Conservation (phyloP, 2,888 invertebrate species). For the Smittia sp. region DNA sequence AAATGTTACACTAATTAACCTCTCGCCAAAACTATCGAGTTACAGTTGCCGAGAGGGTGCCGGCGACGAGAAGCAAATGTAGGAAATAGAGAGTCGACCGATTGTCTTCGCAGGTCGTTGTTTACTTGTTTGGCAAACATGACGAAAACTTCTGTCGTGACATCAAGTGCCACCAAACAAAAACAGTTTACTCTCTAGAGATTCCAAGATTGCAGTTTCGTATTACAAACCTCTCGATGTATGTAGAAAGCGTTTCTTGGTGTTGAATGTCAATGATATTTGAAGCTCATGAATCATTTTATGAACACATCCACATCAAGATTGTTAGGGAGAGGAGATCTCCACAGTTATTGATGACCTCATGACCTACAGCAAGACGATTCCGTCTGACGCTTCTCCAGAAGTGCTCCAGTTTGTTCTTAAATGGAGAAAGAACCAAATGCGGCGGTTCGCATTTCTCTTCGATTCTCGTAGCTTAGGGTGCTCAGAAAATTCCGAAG, state of each 20-base stretch:
- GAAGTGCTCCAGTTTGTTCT: neutral
- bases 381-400: neutral
- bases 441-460: neutral
- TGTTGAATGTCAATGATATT: slow-evolving; percentile 17
- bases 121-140: slow-evolving; percentile 24
- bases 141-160: neutral
- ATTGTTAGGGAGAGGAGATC: neutral
- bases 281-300: neutral
- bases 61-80: neutral
- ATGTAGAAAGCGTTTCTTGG: neutral
- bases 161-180: too few relatives aligned
- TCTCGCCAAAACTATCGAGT: slow-evolving; percentile 32
- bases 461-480: neutral
- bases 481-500: neutral
- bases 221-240: neutral
- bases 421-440: neutral
- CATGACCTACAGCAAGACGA: slow-evolving; percentile 31
- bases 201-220: neutral
- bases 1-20: slow-evolving; percentile 38
- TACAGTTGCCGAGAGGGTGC: neutral
- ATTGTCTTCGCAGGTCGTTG: neutral
- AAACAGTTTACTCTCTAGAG: too few relatives aligned
- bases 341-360: slow-evolving; percentile 15
- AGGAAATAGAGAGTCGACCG: neutral
- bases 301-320: neutral